Percentiles rank a stretch among this genome's conserved stretches.
These are phyloP conservation scores for Scleropages formosus DNA, from an alignment of 2,797 vertebrate species.

Conservation along the genomic window DNA sequence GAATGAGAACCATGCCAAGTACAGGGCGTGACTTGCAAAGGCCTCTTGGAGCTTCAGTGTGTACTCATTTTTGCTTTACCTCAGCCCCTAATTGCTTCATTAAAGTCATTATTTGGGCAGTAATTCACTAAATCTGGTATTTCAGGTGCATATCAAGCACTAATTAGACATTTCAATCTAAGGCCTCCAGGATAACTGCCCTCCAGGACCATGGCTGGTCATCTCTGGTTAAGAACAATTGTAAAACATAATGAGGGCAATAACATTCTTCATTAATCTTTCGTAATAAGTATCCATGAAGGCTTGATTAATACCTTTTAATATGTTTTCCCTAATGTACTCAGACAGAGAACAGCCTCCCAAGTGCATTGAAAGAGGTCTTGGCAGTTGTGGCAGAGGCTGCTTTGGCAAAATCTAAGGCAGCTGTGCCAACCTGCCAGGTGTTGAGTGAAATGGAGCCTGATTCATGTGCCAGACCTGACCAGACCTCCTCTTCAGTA, in stretches of 20 bases:
- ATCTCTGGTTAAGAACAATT: background rate
- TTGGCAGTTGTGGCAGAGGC: background rate
- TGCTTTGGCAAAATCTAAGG: background rate
- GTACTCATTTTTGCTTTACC: too few species aligned
- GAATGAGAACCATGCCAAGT: too few species aligned
- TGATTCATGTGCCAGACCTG: background rate
- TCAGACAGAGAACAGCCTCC: background rate
- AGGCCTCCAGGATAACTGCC: too few species aligned
- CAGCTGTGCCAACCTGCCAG: background rate
- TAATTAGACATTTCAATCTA: too few species aligned
- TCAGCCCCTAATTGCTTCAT: too few species aligned
- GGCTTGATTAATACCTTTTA: background rate
- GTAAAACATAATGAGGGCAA: slow-evolving; percentile 18
- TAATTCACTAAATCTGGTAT: too few species aligned
- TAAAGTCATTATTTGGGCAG: too few species aligned
- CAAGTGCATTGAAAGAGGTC: background rate
- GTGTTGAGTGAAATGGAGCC: background rate
- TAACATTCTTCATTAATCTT: slow-evolving; percentile 15
- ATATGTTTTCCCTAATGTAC: background rate
- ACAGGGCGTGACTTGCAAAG: too few species aligned
- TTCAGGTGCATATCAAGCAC: too few species aligned
- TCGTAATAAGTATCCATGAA: background rate
- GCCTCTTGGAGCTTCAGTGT: too few species aligned
- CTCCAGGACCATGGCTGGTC: too few species aligned
- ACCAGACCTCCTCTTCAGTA: too few species aligned